These are phyloP conservation scores for Fragum fragum DNA, from an alignment of 2,888 invertebrate species.

Conservation along the genomic window DNA sequence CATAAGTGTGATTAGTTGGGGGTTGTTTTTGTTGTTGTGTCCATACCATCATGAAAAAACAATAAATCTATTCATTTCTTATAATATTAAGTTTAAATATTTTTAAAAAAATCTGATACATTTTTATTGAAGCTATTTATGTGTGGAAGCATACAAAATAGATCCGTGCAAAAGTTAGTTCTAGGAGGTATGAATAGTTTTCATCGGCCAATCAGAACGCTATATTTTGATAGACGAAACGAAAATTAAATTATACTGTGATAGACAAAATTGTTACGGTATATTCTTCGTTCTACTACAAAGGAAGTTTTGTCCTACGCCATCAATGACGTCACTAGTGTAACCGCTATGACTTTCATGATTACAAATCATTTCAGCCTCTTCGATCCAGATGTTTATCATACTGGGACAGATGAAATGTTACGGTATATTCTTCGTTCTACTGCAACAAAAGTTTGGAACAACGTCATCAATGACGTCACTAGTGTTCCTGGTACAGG, in stretches of 20 bases:
- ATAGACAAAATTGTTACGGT: slow-evolving; percentile 44
- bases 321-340: neutral
- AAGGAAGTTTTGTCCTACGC: neutral
- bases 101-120: too few species aligned
- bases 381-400: slow-evolving; percentile 41
- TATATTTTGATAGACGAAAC: too few species aligned
- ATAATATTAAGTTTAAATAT: slow-evolving; percentile 35
- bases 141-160: neutral
- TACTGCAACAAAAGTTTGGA: slow-evolving; percentile 49
- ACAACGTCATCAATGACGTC: slow-evolving; percentile 53
- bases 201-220: neutral
- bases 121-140: too few species aligned
- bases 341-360: too few species aligned
- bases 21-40: too few species aligned
- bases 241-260: slow-evolving; percentile 52
- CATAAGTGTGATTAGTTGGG: too few species aligned
- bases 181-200: neutral
- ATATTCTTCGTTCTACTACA: slow-evolving; percentile 60
- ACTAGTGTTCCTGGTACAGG: slow-evolving; percentile 47
- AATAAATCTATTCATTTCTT: too few species aligned
- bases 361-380: slow-evolving; percentile 53
- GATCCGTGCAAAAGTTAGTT: too few species aligned
- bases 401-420: slow-evolving; percentile 45
- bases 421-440: slow-evolving; percentile 57
- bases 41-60: too few species aligned